Percentiles rank a stretch among this genome's conserved stretches.
These are phyloP conservation scores for Gryllus bimaculatus DNA, from an alignment of 1,140 invertebrate species.

Conservation along the genomic window DNA sequence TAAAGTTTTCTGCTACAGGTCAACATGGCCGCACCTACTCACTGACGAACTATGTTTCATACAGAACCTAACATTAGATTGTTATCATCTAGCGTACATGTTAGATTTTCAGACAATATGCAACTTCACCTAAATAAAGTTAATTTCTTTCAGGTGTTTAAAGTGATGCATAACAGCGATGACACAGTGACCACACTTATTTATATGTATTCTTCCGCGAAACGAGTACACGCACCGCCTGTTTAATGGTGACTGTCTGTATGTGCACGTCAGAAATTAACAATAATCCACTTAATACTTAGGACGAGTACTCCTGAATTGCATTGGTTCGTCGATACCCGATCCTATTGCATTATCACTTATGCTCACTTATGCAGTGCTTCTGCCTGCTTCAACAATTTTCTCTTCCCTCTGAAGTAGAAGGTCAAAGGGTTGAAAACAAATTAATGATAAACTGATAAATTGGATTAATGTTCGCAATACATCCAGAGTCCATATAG, in stretches of 20 bases:
- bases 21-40: slow-evolving; percentile 50
- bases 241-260: background rate
- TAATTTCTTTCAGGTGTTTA: too few species aligned
- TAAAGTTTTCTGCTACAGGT: slow-evolving; percentile 47
- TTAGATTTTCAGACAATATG: background rate
- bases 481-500: too few species aligned
- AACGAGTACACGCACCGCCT: background rate
- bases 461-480: too few species aligned
- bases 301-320: too few species aligned
- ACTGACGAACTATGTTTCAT: slow-evolving; percentile 18
- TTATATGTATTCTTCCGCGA: background rate
- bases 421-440: too few species aligned
- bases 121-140: background rate
- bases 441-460: too few species aligned
- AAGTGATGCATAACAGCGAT: too few species aligned
- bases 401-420: too few species aligned
- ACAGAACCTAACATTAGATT: background rate
- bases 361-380: too few species aligned
- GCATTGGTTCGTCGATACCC: too few species aligned
- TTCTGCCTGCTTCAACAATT: too few species aligned
- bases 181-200: background rate
- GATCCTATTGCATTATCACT: too few species aligned
- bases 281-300: background rate
- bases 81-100: background rate
- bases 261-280: background rate